Evolutionary conservation across 2,888 invertebrate genomes (phyloP).

Genomic region (Meiosimyza platycephala): DNA sequence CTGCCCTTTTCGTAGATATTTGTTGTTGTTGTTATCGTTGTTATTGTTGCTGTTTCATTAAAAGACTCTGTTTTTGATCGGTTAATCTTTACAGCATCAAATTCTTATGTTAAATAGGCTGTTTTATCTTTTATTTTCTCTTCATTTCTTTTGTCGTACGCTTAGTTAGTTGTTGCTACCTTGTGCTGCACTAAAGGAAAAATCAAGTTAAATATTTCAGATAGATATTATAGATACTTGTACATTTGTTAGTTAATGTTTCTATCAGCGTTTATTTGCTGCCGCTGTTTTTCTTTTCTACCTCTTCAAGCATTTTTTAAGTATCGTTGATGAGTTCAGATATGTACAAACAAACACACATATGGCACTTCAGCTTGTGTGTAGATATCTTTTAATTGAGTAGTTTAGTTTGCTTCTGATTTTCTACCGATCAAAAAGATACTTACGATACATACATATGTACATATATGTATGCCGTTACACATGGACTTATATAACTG

Average conservation of each 20-base stretch:
- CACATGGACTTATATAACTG: neutral
- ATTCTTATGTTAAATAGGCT: slow-evolving; percentile 20
- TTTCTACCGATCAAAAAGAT: neutral
- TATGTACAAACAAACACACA: neutral
- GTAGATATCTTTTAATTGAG: slow-evolving; percentile 14
- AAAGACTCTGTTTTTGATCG: slow-evolving; percentile 10
- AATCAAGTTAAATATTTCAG: too few relatives aligned
- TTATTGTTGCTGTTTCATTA: neutral
- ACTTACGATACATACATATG: neutral
- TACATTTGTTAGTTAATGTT: too few relatives aligned
- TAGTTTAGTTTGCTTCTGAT: slow-evolving; percentile 22
- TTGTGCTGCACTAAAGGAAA: too few relatives aligned
- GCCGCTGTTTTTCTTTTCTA: neutral
- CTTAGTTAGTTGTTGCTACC: too few relatives aligned
- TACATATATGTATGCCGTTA: slow-evolving; percentile 5
- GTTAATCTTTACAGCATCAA: neutral
- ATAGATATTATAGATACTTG: too few relatives aligned
- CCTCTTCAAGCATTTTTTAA: neutral
- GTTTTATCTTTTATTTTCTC: neutral
- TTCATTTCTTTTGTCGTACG: too few relatives aligned
- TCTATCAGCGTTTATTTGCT: too few relatives aligned
- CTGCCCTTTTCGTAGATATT: neutral
- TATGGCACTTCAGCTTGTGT: too few relatives aligned
- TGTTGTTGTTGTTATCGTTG: neutral
- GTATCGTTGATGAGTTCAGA: neutral